Evolutionary conservation across 2,113 vertebrate genomes (phyloP), one percentile per base, ranked within the genome.

Genomic region (Lethenteron camtschaticum): DNA sequence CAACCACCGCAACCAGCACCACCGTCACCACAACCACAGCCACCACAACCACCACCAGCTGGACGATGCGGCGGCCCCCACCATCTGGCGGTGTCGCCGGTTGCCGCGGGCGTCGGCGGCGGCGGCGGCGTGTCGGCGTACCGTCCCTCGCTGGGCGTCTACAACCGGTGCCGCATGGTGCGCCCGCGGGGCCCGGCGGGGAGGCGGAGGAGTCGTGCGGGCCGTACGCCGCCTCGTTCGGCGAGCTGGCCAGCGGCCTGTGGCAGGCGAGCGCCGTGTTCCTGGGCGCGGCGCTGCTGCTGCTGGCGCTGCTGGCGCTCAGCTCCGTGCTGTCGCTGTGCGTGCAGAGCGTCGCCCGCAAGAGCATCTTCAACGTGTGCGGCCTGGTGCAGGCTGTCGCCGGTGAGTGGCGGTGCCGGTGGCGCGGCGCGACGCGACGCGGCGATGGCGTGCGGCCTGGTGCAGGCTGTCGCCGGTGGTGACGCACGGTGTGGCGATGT

Each of bases 351-450:
- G 85, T 95, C 76, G 81, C 95, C 82, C 90, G 85, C 83, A 97
- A 97, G 75, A 97, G 92, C 77, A 87, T 97, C 75, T 97, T 97
- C 83, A 97, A 97, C 74, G 86, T 97, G 72, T 96, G 92, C 68
- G 92, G 92, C 68, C 81, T 97, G 72, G 81, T 97, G 73, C 92
- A 97, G 80, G 92, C 86, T 56, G 90, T 95, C 71, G 91, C 84
- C 84, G 92, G 92, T 97, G 79, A 4, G 86, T 77, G 56, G 16
- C 16, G 16, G 16, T 18, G 16, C 16, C 16, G 16, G 16, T 18
- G 16, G 16, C 16, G 16, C 16, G 16, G 16, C 16, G 16, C 16
- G 16, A 18, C 16, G 16, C 16, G 16, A 18, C 16, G 16, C 16
- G 16, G 16, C 16, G 16, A 18, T 18, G 16, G 16, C 16, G 16